A percentile compares a stretch with the other conserved stretches of the same genome.
phyloP scores from a whole-genome alignment of 53 echinoderm and acorn worm species.

The Apostichopus leukothele region DNA sequence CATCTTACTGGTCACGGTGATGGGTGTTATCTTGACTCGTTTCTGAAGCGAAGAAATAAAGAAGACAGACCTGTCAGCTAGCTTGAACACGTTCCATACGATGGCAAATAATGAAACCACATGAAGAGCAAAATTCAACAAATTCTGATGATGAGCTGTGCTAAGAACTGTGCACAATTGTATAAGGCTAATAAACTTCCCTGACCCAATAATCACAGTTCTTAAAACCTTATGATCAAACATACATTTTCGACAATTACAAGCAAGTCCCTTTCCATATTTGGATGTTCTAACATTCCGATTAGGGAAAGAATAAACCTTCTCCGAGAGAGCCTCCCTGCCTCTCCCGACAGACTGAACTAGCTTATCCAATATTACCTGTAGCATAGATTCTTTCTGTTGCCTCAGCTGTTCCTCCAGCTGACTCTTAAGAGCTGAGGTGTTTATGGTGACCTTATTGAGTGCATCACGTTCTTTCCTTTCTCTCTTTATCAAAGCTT shows the following conservation, averaged over 20 bases:
- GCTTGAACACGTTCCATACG: no score
- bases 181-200: no score
- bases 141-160: no score
- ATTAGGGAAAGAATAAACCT: neutral
- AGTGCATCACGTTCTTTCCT: constrained; percentile 2
- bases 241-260: no score
- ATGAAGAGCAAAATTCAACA: no score
- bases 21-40: constrained; percentile 19
- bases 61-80: neutral
- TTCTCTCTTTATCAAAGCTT: constrained; percentile 15
- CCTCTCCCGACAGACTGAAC: neutral
- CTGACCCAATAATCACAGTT: no score
- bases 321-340: neutral
- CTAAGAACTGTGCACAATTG: no score
- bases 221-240: no score
- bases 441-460: constrained; percentile 1
- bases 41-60: neutral
- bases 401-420: constrained; percentile 40
- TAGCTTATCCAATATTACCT: constrained; percentile 2
- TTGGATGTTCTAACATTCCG: neutral
- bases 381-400: constrained; percentile 47
- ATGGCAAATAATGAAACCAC: no score
- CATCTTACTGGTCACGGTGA: neutral
- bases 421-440: constrained; percentile 28
- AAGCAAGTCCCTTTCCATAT: no score